Percentiles rank a stretch among this genome's conserved stretches.
phyloP scores from a whole-genome alignment of 2,797 vertebrate species.

The Megalops cyprinoides region DNA sequence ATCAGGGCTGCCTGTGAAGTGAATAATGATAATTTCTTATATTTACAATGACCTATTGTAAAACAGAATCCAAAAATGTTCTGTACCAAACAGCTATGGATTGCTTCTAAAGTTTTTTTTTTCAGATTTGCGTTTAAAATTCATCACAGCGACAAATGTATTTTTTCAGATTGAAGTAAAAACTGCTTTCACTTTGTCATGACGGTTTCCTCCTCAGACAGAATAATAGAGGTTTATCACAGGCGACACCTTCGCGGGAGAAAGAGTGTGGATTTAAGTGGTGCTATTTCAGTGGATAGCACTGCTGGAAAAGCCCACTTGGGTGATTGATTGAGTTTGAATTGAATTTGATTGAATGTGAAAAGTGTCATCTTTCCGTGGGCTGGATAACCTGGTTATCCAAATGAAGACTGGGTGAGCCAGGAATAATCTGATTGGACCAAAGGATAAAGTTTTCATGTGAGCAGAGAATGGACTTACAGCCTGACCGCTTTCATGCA shows the following conservation, averaged over 20 bases:
- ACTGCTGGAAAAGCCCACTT: constrained; percentile 13
- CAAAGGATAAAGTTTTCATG: neutral
- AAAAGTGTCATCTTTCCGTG: constrained; percentile 40
- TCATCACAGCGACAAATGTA: neutral
- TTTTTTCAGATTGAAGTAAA: neutral
- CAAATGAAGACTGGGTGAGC: constrained; percentile 43
- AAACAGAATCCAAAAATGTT: neutral
- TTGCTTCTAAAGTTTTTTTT: neutral
- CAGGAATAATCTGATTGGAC: neutral
- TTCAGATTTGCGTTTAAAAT: neutral
- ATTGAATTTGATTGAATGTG: constrained; percentile 39
- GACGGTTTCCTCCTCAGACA: neutral
- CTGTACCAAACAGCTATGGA: neutral
- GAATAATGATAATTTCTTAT: neutral
- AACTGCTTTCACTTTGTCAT: neutral
- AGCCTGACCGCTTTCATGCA: neutral
- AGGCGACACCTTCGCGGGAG: neutral
- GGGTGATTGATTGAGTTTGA: constrained; percentile 36
- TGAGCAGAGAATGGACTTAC: neutral
- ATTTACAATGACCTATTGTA: neutral
- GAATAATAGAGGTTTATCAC: neutral
- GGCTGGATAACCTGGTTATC: constrained; percentile 48
- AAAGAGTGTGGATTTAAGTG: neutral
- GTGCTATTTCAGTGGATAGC: constrained; percentile 27
- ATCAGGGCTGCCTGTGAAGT: neutral